A percentile compares a stretch with the other conserved stretches of the same genome.
These are phyloP conservation scores for Sinocyclocheilus anshuiensis DNA, from an alignment of 2,113 vertebrate genomes.

Conservation along the genomic window DNA sequence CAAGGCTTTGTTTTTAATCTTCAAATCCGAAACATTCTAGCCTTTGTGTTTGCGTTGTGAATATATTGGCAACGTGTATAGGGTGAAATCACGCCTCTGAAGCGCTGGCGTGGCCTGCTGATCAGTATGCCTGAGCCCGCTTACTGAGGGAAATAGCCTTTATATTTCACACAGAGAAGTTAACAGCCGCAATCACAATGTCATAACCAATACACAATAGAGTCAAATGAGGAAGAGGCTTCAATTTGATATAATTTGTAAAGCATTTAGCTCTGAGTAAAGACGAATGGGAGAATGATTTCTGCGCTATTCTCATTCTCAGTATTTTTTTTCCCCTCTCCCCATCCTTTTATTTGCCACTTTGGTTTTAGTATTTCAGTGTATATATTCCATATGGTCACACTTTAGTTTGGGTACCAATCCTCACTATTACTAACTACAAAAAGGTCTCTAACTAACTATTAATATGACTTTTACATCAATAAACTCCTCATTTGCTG, in stretches of 20 bases:
- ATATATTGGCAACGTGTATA: neutral
- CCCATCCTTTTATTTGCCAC: neutral
- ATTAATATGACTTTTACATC: no score
- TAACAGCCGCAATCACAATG: constrained; percentile 33
- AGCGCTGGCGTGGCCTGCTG: neutral
- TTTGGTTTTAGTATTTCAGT: constrained; percentile 3
- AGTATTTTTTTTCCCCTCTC: neutral
- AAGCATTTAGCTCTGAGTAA: constrained; percentile 38
- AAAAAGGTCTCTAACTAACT: no score
- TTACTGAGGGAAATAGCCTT: constrained; percentile 23
- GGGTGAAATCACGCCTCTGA: neutral
- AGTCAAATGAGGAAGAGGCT: constrained; percentile 37
- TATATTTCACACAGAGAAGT: constrained; percentile 30
- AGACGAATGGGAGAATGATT: constrained; percentile 26
- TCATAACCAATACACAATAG: constrained; percentile 39
- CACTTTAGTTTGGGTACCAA: no score
- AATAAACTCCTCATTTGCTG: no score
- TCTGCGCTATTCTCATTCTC: constrained; percentile 1
- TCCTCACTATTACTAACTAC: no score
- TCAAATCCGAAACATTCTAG: neutral
- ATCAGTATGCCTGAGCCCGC: constrained; percentile 29
- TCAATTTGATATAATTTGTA: constrained; percentile 41
- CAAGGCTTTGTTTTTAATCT: constrained; percentile 17
- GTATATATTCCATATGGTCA: no score
- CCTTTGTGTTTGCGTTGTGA: neutral